Evolutionary conservation across 2,797 vertebrate species (phyloP).

Genomic region (Streptopelia turtur): DNA sequence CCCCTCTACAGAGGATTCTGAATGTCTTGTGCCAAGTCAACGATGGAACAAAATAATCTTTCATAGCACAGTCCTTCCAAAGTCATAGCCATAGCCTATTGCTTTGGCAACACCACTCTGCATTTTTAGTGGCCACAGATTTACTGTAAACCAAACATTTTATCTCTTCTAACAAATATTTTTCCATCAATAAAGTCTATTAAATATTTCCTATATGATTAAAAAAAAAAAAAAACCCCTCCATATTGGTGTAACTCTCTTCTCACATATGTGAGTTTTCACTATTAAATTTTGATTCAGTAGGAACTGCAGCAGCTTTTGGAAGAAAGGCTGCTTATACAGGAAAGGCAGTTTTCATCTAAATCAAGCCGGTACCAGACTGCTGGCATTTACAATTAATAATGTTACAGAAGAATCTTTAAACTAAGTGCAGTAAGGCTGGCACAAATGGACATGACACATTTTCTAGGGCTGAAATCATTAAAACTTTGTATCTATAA

Average conservation of each 20-base stretch:
- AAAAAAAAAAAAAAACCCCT: not conserved
- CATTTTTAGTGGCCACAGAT: not conserved
- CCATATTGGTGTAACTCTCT: not conserved
- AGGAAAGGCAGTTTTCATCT: not conserved
- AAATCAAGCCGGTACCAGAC: not conserved
- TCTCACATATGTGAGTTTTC: not conserved
- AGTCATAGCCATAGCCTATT: not conserved
- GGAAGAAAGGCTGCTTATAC: not conserved
- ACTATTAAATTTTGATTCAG: not conserved
- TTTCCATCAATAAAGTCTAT: not conserved
- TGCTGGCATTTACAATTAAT: constrained; percentile 17
- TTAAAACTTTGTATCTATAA: constrained; percentile 50
- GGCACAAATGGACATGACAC: not conserved
- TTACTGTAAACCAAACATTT: not conserved
- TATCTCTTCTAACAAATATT: not conserved
- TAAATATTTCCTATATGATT: not conserved
- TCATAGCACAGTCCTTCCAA: not conserved
- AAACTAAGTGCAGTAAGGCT: not conserved
- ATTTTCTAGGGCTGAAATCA: constrained; percentile 42
- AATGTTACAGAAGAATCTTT: not conserved
- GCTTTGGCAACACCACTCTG: not conserved
- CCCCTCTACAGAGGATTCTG: not conserved
- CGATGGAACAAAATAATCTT: not conserved
- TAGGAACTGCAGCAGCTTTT: not conserved
- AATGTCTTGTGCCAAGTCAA: not conserved